Base-by-base conservation (phyloP, 2,113 vertebrate species). In the Gorsachius goisagi region DNA sequence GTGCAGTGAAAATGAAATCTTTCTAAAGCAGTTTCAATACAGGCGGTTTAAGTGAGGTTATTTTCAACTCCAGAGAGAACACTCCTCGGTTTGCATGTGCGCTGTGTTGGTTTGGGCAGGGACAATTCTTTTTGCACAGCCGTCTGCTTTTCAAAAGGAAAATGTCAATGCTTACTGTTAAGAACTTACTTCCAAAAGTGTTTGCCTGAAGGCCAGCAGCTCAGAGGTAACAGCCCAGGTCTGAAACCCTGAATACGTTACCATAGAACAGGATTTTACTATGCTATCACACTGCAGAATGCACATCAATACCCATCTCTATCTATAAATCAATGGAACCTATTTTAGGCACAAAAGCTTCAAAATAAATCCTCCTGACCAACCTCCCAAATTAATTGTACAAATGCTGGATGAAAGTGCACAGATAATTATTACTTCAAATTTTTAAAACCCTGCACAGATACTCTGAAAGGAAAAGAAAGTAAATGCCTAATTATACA, bases 381-480 rank as follows among this genome's bases (percentile, higher is more conserved):
- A 93, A 33, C n/a, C 74, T 75, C 56, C 55, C 82, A 93, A 93
- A 95, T 88, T 76, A 94, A 76, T 88, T 85, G 86, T 67, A 47
- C 47, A 94, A 90, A 90, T 76, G 5, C 20, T 58, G 6, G 26
- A 66, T 87, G 27, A 85, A 89, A 95, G 37, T 1, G 5, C 35
- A 88, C 22, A 75, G 66, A 75, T 55, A 23, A 35, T 72, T 93
- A 91, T 41, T 79, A 41, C 45, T 85, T 79, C 62, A 18, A 55
- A 55, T 69, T 82, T 75, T 90, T 71, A 80, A 94, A 74, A 10
- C 37, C 41, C 60, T 86, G 33, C 49, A 86, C 32, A 91, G 20
- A 75, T 37, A 85, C 9, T 37, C 66, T 55, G 76, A 90, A 75
- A 67, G 44, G 28, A 44, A 88, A 82, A 66, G 62, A 85, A 68